Base-by-base conservation (phyloP, 64 coral and sea anemone genomes). In the Trachythela sp. region DNA sequence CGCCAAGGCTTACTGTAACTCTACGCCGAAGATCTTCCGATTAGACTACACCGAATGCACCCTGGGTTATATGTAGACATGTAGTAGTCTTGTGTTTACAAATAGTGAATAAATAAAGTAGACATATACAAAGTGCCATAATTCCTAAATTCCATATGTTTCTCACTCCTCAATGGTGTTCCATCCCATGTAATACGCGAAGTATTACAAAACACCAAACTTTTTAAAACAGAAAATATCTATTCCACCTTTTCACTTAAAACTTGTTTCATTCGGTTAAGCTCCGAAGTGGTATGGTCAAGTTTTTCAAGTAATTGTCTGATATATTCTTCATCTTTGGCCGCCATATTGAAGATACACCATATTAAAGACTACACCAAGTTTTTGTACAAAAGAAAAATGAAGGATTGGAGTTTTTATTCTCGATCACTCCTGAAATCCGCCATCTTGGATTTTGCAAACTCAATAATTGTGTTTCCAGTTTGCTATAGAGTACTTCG, bases 301-400 rank as follows among this genome's bases (percentile, higher is more conserved):
- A 97, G 83, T 89, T 94, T 87, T 89, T 49, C 52, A 40, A 71
- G 84, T 2, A 97, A 84, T 60, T 36, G 13, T 13, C 86, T 77
- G 35, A 94, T 38, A 80, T 29, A 34, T 80, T 80, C 83, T 49
- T 94, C 92, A 30, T 36, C 29, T 14, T 94, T 90, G 88, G 94
- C 95, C 90, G 88, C 95, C 95, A 97, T 97, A 87, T 92, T 94
- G 32, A 71, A 89, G 39, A 17, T 72, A 36, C 33, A 35, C 31
- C 13, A 77, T 77, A 34, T 77, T 35, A 14, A 14, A 26, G 31
- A 32, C 26, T 77, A 77, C 71, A 77, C 26, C 54, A 59, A 59
- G 54, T 59, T 22, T 59, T 0, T 17, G 3, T 9, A n/a, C 2
- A 2, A 22, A 59, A 59, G 3, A 59, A 22, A 59, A 22, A 59